phyloP scores from a whole-genome alignment of 2,113 vertebrate species.

The Antechinus flavipes region DNA sequence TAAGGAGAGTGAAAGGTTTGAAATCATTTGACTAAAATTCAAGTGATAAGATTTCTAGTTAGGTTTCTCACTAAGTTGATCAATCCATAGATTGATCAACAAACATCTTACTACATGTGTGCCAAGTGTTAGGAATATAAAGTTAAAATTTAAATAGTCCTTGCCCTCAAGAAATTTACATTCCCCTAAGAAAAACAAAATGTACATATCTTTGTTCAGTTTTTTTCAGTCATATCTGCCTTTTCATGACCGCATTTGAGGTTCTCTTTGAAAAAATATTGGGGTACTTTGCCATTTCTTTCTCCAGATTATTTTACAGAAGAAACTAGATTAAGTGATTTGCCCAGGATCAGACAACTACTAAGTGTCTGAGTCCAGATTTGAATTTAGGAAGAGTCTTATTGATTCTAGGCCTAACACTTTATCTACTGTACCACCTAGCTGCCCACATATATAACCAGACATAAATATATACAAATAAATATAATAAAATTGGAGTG shows the following conservation, averaged over 20 bases:
- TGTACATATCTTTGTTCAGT: no score
- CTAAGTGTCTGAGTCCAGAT: background rate
- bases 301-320: background rate
- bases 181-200: background rate
- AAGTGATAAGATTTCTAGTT: background rate
- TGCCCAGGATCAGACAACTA: background rate
- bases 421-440: background rate
- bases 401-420: background rate
- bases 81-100: background rate
- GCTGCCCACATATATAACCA: background rate
- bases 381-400: background rate
- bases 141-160: background rate
- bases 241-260: background rate
- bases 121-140: background rate
- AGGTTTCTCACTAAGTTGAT: background rate
- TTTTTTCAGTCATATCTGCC: background rate
- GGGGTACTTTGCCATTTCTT: background rate
- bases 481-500: background rate
- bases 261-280: background rate
- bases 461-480: background rate
- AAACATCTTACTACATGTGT: background rate
- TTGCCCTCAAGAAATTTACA: background rate
- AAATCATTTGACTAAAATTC: background rate
- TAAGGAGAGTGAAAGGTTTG: background rate
- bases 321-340: background rate